Evolutionary conservation across 2,888 invertebrate genomes (phyloP).

Genomic region (Brachyopa scutellaris): DNA sequence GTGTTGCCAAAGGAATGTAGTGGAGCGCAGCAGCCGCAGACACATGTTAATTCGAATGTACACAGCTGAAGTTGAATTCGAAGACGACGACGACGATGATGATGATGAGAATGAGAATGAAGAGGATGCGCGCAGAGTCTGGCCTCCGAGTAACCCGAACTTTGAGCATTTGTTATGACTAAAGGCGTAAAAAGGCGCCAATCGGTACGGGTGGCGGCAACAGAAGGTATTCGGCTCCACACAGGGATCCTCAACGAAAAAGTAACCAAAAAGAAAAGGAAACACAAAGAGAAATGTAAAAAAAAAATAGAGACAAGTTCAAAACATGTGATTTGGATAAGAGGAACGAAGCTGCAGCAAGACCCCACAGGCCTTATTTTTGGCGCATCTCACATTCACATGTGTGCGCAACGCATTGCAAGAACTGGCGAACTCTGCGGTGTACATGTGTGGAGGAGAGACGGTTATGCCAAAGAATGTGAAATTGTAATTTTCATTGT

Average conservation of each 20-base stretch:
- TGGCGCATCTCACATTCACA: constrained; percentile 12
- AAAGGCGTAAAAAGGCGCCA: constrained; percentile 66
- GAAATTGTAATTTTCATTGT: constrained; percentile 58
- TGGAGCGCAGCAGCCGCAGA: constrained; percentile 64
- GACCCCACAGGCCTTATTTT: constrained; percentile 66
- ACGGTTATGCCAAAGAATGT: constrained; percentile 22
- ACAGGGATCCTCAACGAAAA: not conserved
- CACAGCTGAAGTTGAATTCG: constrained; percentile 12
- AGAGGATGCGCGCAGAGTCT: constrained; percentile 19
- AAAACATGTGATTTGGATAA: constrained; percentile 53
- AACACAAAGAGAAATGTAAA: constrained; percentile 35
- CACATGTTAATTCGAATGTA: constrained; percentile 68
- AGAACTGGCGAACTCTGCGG: not conserved
- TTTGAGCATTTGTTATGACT: constrained; percentile 60
- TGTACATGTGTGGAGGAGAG: not conserved
- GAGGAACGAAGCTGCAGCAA: not conserved
- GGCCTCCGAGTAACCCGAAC: constrained; percentile 46
- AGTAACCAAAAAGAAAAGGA: constrained; percentile 9
- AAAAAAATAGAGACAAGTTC: not conserved
- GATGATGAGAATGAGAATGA: not conserved
- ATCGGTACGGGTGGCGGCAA: constrained; percentile 10
- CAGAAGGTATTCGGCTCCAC: constrained; percentile 10
- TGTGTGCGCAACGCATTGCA: constrained; percentile 5
- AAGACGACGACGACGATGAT: not conserved
- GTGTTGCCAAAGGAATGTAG: constrained; percentile 56